Evolutionary conservation across 2,113 vertebrate species (phyloP).

Genomic region (Naja naja): DNA sequence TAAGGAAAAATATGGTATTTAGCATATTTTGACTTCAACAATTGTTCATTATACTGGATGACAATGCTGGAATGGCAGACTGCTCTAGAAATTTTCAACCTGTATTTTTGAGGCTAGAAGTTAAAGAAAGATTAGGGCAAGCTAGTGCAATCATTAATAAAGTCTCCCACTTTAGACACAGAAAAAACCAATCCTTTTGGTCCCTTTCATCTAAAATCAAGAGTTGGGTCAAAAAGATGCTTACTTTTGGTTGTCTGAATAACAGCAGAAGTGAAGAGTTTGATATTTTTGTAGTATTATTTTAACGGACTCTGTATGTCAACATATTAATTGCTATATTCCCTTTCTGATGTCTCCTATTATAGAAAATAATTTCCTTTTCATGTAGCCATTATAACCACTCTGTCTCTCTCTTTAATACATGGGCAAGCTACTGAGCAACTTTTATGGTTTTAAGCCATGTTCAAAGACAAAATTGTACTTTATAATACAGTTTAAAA

Average conservation of each 20-base stretch:
- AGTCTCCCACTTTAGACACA: slow-evolving; percentile 47
- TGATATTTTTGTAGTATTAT: background rate
- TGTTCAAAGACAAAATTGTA: slow-evolving; percentile 27
- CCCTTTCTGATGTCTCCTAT: background rate
- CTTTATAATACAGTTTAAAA: slow-evolving; percentile 32
- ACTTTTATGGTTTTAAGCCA: slow-evolving; percentile 21
- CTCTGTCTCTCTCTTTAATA: background rate
- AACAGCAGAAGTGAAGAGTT: background rate
- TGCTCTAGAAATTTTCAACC: background rate
- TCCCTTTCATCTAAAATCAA: slow-evolving; percentile 49
- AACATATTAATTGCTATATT: background rate
- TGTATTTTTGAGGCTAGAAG: slow-evolving; percentile 32
- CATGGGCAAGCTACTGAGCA: background rate
- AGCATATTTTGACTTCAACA: background rate
- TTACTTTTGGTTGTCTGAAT: background rate
- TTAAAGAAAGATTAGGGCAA: slow-evolving; percentile 17
- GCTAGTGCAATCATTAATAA: slow-evolving; percentile 43
- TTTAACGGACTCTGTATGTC: background rate
- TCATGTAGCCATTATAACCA: background rate
- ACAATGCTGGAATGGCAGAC: background rate
- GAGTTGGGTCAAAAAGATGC: background rate
- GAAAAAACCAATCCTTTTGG: slow-evolving; percentile 51
- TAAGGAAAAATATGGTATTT: background rate
- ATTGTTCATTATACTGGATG: background rate
- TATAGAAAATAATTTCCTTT: background rate